These are phyloP conservation scores for Suillia variegata DNA, from an alignment of 2,888 invertebrate species.

Conservation along the genomic window DNA sequence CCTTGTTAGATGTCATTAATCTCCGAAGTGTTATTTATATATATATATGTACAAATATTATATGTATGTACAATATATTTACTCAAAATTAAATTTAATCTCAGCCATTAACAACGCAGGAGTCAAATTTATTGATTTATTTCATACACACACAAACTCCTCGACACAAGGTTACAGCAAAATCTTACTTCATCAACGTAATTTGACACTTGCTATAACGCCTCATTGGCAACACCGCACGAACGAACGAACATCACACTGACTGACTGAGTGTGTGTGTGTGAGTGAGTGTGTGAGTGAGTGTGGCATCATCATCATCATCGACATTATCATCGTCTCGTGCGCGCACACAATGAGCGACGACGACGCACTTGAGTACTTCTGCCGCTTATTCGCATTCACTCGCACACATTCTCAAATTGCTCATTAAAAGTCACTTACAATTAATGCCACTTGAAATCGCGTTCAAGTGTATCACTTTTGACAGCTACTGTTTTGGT, in stretches of 20 bases:
- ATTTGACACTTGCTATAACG: conserved; percentile 25
- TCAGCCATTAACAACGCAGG: too few species aligned
- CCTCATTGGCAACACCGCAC: neutral
- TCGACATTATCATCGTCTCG: neutral
- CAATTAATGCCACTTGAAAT: conserved; percentile 35
- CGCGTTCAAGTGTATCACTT: conserved; percentile 33
- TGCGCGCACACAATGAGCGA: neutral
- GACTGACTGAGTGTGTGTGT: neutral
- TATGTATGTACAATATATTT: too few species aligned
- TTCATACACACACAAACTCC: neutral
- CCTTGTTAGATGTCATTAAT: neutral
- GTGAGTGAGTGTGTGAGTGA: too few species aligned
- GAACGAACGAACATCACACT: neutral
- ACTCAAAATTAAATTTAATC: too few species aligned
- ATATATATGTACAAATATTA: too few species aligned
- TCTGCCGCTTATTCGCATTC: too few species aligned
- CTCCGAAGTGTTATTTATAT: too few species aligned
- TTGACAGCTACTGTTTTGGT: conserved; percentile 10
- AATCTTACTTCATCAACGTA: conserved; percentile 30
- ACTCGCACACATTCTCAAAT: conserved; percentile 7
- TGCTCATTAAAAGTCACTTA: conserved; percentile 33
- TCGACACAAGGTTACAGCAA: conserved; percentile 13
- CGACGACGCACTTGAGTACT: too few species aligned
- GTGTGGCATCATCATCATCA: neutral
- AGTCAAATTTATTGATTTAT: neutral